Evolutionary conservation across 2,113 vertebrate species (phyloP).

Genomic region (Nestor notabilis): DNA sequence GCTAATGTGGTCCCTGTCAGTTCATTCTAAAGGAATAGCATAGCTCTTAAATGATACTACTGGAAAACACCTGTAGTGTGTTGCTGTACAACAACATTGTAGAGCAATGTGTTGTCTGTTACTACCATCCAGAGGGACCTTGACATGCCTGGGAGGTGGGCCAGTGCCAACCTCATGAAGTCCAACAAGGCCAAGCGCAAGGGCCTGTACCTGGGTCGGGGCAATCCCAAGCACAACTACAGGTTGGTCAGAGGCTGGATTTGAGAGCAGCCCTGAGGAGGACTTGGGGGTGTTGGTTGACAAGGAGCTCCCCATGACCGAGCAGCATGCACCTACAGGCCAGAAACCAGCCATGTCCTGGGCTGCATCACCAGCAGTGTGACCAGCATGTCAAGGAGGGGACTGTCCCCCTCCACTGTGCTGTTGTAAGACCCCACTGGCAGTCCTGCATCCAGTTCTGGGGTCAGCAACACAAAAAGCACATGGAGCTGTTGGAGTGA

Average conservation of each 20-base stretch:
- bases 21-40: neutral
- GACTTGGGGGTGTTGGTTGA: neutral
- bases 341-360: neutral
- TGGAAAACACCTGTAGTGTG: neutral
- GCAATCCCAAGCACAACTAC: neutral
- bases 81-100: neutral
- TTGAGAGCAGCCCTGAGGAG: neutral
- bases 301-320: neutral
- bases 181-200: neutral
- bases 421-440: neutral
- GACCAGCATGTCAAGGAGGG: neutral
- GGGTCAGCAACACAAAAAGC: neutral
- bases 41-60: neutral
- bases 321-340: neutral
- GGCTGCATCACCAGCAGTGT: neutral
- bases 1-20: neutral
- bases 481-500: neutral
- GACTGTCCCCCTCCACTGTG: neutral
- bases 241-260: neutral
- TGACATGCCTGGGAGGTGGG: neutral
- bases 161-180: neutral
- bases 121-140: neutral
- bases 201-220: neutral
- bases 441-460: neutral
- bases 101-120: neutral